phyloP scores from a whole-genome alignment of 1,140 invertebrate genomes.

The Melipona quadrifasciata region DNA sequence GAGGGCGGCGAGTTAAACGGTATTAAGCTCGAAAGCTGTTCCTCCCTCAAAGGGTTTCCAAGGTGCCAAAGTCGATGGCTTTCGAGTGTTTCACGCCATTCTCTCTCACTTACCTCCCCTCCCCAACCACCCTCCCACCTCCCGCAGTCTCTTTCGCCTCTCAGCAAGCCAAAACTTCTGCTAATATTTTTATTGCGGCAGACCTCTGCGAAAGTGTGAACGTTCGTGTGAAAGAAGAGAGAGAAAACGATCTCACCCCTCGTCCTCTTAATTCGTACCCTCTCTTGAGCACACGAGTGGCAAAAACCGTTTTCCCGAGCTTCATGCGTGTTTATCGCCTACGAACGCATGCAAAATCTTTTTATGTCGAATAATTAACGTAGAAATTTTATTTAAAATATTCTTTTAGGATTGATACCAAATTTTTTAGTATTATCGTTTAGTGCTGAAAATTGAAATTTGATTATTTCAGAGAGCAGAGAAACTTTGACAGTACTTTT shows the following conservation, averaged over 20 bases:
- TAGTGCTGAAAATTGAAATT: no score
- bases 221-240: background rate
- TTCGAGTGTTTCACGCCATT: conserved; percentile 51
- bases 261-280: background rate
- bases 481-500: no score
- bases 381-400: no score
- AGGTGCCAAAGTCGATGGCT: conserved; percentile 48
- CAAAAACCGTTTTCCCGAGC: conserved; percentile 8
- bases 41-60: conserved; percentile 51
- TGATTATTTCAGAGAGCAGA: no score
- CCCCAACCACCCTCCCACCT: no score
- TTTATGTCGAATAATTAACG: background rate
- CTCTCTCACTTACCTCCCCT: conserved; percentile 4
- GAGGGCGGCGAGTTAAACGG: conserved; percentile 45
- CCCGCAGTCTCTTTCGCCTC: background rate
- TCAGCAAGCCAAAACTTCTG: conserved; percentile 6
- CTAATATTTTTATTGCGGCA: conserved; percentile 47
- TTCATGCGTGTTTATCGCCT: background rate
- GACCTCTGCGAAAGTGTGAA: conserved; percentile 15
- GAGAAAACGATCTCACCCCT: background rate
- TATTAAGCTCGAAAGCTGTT: conserved; percentile 53
- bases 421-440: no score
- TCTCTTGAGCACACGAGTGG: background rate
- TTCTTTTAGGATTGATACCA: no score
- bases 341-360: no score